Evolutionary conservation across 2,888 invertebrate genomes (phyloP).

Genomic region (Gastrophysa polygoni): DNA sequence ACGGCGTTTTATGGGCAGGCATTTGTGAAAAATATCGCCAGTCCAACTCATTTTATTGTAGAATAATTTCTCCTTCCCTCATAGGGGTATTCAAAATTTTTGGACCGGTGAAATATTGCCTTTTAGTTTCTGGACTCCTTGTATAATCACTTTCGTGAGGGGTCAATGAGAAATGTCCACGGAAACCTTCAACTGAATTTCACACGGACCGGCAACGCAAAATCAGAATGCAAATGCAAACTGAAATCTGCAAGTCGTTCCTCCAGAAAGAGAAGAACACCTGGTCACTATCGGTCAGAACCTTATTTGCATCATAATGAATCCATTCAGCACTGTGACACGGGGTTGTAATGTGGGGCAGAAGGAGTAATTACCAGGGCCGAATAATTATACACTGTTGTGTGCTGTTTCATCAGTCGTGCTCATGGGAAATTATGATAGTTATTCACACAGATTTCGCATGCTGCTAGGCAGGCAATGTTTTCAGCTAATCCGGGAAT

Average conservation of each 20-base stretch:
- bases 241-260: conserved; percentile 55
- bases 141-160: neutral
- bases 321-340: conserved; percentile 33
- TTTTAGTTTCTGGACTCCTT: no score
- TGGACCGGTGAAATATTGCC: no score
- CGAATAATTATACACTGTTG: neutral
- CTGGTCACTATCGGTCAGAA: conserved; percentile 53
- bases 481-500: no score
- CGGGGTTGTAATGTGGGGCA: neutral
- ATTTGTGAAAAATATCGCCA: no score
- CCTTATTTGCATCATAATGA: conserved; percentile 56
- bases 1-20: no score
- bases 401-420: neutral
- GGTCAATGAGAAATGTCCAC: neutral
- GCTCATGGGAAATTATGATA: neutral
- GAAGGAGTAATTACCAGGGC: neutral
- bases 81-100: no score
- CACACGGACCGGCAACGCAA: neutral
- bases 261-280: conserved; percentile 55
- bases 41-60: no score
- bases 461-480: no score
- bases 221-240: conserved; percentile 46
- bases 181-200: neutral
- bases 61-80: no score
- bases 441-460: neutral